phyloP scores from a whole-genome alignment of 2,888 invertebrate species.

The Protophormia terraenovae region DNA sequence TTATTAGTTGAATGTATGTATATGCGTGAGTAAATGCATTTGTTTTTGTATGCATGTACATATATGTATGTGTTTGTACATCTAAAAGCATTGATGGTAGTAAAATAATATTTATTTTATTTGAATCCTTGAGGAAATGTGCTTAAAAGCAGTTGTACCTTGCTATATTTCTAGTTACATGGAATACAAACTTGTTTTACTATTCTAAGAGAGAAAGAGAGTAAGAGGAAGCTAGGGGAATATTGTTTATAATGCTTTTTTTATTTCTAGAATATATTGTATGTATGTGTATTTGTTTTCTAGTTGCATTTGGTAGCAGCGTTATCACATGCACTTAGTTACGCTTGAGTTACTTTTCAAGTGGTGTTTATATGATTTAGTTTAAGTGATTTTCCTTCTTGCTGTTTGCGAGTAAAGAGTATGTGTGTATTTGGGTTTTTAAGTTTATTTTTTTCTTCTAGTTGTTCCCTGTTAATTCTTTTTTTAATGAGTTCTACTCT shows the following conservation, averaged over 20 bases:
- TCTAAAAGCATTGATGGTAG: constrained; percentile 53
- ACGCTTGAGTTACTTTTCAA: constrained; percentile 64
- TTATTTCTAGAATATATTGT: constrained; percentile 1
- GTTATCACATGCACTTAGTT: constrained; percentile 69
- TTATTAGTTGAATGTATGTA: constrained; percentile 13
- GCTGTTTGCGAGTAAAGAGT: too few species aligned
- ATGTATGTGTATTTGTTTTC: background rate
- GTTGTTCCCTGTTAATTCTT: background rate
- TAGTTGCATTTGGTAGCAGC: constrained; percentile 50
- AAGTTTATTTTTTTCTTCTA: background rate
- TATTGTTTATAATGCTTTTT: constrained; percentile 28
- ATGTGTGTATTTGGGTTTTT: too few species aligned
- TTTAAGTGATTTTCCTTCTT: constrained; percentile 65
- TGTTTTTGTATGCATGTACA: too few species aligned
- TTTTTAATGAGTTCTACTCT: constrained; percentile 18
- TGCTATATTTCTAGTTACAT: constrained; percentile 1
- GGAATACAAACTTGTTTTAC: background rate
- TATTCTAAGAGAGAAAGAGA: background rate
- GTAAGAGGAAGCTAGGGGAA: background rate
- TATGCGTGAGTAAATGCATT: background rate
- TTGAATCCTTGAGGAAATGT: constrained; percentile 68
- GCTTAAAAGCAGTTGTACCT: constrained; percentile 65
- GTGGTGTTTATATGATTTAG: constrained; percentile 68
- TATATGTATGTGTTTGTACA: background rate
- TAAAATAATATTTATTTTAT: constrained; percentile 69